phyloP scores from a whole-genome alignment of 2,888 invertebrate species.

The Hesperia comma region DNA sequence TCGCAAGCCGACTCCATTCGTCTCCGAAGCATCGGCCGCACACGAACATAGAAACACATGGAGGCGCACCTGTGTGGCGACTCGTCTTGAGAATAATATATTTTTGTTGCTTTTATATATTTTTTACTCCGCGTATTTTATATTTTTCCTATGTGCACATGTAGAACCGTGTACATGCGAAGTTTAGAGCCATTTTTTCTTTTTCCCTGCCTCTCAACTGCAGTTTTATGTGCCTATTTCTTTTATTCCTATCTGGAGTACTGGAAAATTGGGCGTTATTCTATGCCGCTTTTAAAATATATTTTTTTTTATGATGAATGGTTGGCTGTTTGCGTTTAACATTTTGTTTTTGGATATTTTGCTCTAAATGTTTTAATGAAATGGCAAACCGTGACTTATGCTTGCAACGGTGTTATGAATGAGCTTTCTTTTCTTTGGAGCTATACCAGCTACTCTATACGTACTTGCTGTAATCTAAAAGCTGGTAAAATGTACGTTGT shows the following conservation, averaged over 20 bases:
- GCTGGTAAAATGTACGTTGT: background rate
- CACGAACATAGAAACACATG: conserved; percentile 48
- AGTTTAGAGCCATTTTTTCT: conserved; percentile 46
- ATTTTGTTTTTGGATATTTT: conserved; percentile 29
- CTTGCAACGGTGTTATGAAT: background rate
- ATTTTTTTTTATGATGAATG: conserved; percentile 31
- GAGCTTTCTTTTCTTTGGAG: background rate
- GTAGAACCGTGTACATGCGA: conserved; percentile 44
- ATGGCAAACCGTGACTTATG: background rate
- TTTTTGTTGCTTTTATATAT: conserved; percentile 83
- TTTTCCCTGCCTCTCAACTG: conserved; percentile 46
- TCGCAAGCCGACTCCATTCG: conserved; percentile 50
- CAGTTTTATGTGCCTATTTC: conserved; percentile 41
- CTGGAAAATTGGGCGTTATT: conserved; percentile 35
- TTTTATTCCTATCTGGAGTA: conserved; percentile 33
- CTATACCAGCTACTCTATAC: background rate
- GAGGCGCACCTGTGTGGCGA: conserved; percentile 67
- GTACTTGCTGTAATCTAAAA: background rate
- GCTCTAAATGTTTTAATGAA: conserved; percentile 15
- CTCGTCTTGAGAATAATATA: conserved; percentile 80
- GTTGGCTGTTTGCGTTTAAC: conserved; percentile 13
- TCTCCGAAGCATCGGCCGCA: conserved; percentile 52
- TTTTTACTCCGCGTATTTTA: conserved; percentile 78
- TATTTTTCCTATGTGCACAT: conserved; percentile 75
- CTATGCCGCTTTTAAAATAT: conserved; percentile 35